Conservation (phyloP, 23 tunicate genomes). For the Phallusia fumigata region DNA sequence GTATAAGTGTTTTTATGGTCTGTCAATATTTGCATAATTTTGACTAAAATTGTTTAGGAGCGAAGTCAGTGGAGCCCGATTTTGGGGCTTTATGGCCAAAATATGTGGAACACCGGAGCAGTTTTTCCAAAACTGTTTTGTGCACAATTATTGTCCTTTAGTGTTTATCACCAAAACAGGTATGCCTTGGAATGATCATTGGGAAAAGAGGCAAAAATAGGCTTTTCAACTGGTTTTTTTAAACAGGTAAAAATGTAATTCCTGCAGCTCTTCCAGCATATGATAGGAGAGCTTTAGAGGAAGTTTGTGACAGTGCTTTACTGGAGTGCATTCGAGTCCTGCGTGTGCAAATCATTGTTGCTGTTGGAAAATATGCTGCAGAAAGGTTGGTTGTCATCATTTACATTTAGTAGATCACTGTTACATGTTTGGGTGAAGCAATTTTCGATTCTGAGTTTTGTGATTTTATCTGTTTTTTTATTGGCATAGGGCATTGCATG, state of each 20-base stretch:
- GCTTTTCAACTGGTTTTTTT: background rate
- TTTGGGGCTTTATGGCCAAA: constrained; percentile 65
- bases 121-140: constrained; percentile 52
- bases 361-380: constrained; percentile 53
- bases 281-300: constrained; percentile 31
- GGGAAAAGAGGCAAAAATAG: background rate
- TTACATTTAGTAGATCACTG: background rate
- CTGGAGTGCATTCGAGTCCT: constrained; percentile 44
- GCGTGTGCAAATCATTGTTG: constrained; percentile 40
- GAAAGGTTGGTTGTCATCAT: constrained; percentile 23
- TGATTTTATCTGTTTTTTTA: background rate
- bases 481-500: constrained; percentile 22
- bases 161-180: constrained; percentile 58
- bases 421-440: background rate
- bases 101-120: constrained; percentile 48
- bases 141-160: constrained; percentile 53
- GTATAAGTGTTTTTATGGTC: too few species aligned
- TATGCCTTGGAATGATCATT: background rate
- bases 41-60: too few species aligned
- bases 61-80: constrained; percentile 53
- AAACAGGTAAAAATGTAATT: constrained; percentile 45
- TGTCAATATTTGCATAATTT: too few species aligned
- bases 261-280: constrained; percentile 56
- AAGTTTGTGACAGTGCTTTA: constrained; percentile 44
- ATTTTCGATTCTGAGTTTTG: background rate